Evolutionary conservation across 2,888 invertebrate species (phyloP), one percentile per base, ranked within the genome.

Genomic region (Encarsia formosa): DNA sequence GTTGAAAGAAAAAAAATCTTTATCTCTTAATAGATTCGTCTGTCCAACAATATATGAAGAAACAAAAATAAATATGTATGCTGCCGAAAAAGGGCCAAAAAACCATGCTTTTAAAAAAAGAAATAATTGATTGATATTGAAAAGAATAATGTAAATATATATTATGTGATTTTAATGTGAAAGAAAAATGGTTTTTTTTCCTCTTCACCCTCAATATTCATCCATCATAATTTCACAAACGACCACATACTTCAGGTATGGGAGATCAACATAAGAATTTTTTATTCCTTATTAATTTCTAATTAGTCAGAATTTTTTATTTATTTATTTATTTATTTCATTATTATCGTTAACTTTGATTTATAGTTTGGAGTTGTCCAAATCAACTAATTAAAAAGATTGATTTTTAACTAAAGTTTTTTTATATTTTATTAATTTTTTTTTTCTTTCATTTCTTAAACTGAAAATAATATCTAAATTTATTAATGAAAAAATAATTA

Each of bases 141-240:
- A 29, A n/a, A n/a, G 50, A 67, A 66, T 67, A 59, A 57, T 72
- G 72, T 72, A 72, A 71, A 72, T 73, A 71, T 66, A 70, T 67
- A 68, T 63, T 66, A 63, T 70, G 68, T 68, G 65, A 69, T 68
- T 67, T 72, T 60, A 71, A 72, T 71, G 70, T 71, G 65, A 20
- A 70, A 62, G 59, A 61, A 61, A 59, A 58, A 58, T 62, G 61
- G 62, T 63, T 64, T 63, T 60, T 66, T 24, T 35, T 55, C 41
- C 37, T 45, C 15, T 29, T 41, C 26, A n/a, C 22, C 34, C 15
- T 20, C 18, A 26, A 39, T 26, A 41, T 3, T 23, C 38, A 32
- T 32, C 41, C 39, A 43, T 46, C 35, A 35, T 19, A 39, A 6
- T 35, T 19, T 29, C 11, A 29, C 26, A 26, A 29, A 6, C 5